Conservation (phyloP, 2,797 vertebrate genomes). For the Glossophaga mutica region DNA sequence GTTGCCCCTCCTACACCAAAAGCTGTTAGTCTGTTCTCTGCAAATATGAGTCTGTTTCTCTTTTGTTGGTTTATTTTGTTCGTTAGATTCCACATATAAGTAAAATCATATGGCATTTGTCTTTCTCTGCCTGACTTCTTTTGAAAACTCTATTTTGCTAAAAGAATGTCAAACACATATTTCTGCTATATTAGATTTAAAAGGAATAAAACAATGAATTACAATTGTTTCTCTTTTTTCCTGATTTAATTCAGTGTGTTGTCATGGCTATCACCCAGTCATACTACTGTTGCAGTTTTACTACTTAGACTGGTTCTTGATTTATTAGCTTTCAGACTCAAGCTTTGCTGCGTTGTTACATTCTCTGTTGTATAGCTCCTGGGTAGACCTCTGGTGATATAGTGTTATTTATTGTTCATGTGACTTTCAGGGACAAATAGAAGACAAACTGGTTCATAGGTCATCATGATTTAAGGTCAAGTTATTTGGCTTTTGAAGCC, state of each 20-base stretch:
- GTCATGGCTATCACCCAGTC: conserved; percentile 22
- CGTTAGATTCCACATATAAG: not conserved
- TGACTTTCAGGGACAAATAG: conserved; percentile 57
- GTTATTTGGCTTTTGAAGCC: conserved; percentile 52
- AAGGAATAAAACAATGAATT: conserved; percentile 42
- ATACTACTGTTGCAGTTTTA: conserved; percentile 62
- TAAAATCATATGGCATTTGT: not conserved
- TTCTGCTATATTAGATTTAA: conserved; percentile 60
- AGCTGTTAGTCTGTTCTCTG: not conserved
- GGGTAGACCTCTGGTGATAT: conserved; percentile 58
- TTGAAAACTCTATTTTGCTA: conserved; percentile 58
- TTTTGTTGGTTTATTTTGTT: not conserved
- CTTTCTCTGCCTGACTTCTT: not conserved
- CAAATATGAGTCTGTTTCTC: not conserved
- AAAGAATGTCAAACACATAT: conserved; percentile 50
- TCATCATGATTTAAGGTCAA: conserved; percentile 69
- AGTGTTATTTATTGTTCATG: conserved; percentile 77
- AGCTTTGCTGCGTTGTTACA: conserved; percentile 71
- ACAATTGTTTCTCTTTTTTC: conserved; percentile 41
- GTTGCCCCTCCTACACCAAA: not conserved
- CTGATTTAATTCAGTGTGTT: conserved; percentile 61
- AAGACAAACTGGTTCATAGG: conserved; percentile 58
- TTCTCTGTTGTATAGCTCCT: conserved; percentile 75
- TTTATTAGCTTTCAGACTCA: conserved; percentile 75
- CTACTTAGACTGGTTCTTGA: conserved; percentile 48